Evolutionary conservation across 2,113 vertebrate species (phyloP).

Genomic region (Cololabis saira): DNA sequence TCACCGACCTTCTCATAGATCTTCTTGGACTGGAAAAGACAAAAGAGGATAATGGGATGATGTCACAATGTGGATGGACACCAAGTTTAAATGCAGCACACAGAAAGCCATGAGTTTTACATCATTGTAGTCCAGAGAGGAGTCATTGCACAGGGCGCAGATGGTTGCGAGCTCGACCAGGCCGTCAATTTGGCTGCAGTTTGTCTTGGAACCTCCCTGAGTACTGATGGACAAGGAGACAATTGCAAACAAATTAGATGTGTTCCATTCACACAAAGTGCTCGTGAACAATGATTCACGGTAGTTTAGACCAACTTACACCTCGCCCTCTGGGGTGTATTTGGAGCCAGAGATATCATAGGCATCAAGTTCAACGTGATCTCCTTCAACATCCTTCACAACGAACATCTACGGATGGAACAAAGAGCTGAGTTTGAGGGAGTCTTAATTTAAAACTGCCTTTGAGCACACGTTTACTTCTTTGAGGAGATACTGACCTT

Average conservation of each 20-base stretch:
- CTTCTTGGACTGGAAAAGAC: slow-evolving; percentile 84
- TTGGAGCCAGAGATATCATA: slow-evolving; percentile 94
- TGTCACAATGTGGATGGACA: neutral
- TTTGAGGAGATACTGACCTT: slow-evolving; percentile 80
- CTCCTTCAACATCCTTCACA: slow-evolving; percentile 86
- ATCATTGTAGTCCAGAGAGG: slow-evolving; percentile 94
- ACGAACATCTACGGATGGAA: slow-evolving; percentile 87
- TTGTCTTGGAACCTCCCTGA: slow-evolving; percentile 83
- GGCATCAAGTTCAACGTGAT: slow-evolving; percentile 85
- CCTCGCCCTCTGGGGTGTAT: slow-evolving; percentile 93
- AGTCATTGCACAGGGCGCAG: slow-evolving; percentile 95
- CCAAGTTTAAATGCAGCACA: neutral
- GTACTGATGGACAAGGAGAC: slow-evolving; percentile 67
- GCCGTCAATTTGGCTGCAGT: slow-evolving; percentile 87
- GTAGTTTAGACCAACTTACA: slow-evolving; percentile 84
- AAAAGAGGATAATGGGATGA: neutral
- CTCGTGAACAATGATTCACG: neutral
- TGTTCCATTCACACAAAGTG: neutral
- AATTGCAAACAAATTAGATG: slow-evolving; percentile 16
- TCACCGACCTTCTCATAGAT: slow-evolving; percentile 94
- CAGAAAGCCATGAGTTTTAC: slow-evolving; percentile 58
- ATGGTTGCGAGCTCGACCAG: slow-evolving; percentile 93
- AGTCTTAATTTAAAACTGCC: neutral
- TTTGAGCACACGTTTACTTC: neutral
- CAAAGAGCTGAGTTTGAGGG: neutral